Base-by-base conservation (phyloP, 2,113 vertebrate genomes). In the Pelecanus crispus region DNA sequence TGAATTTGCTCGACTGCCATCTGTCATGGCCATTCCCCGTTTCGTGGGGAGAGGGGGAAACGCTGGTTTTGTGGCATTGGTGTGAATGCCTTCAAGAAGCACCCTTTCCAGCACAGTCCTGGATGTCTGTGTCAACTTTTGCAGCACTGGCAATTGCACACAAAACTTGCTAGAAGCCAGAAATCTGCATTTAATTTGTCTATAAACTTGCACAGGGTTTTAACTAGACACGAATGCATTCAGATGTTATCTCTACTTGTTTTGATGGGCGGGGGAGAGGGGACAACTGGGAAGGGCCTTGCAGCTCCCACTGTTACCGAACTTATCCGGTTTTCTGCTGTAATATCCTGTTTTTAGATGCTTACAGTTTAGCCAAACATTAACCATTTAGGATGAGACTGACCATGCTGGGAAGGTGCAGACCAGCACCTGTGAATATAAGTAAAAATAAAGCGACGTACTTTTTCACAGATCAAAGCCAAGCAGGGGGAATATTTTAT, bases 271-370 rank as follows among this genome's bases (percentile, higher is more conserved):
- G 0, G 18, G 10, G 31, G 49, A 87, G 87, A 89, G 6, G 58
- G 78, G 50, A 65, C 31, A 91, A 40, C 56, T 79, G 56, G 66
- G 40, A 82, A 89, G 44, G 56, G 28, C 87, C 36, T 91, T 77
- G 47, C 36, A 88, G 72, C 44, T 93, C 78, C 49, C 66, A 72
- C 77, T 79, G 62, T 75, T 96, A 72, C 73, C 72, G 78, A 50
- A 67, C 74, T 93, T 85, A 93, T 21, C 84, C 2, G 8, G 10
- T 87, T 88, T 92, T 94, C 70, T 90, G 81, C 81, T 95, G 93
- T 90, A 91, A 90, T 90, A 93, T 77, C 93, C 87, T 96, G 90
- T 3, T 68, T 95, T 95, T 79, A 82, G 90, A 86, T 90, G 62
- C 49, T 90, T 81, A 25, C 42, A 26, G 58, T 88, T 93, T 83